These are phyloP conservation scores for Cyphomyrmex costatus DNA, from an alignment of 1,140 invertebrate species.

Conservation along the genomic window DNA sequence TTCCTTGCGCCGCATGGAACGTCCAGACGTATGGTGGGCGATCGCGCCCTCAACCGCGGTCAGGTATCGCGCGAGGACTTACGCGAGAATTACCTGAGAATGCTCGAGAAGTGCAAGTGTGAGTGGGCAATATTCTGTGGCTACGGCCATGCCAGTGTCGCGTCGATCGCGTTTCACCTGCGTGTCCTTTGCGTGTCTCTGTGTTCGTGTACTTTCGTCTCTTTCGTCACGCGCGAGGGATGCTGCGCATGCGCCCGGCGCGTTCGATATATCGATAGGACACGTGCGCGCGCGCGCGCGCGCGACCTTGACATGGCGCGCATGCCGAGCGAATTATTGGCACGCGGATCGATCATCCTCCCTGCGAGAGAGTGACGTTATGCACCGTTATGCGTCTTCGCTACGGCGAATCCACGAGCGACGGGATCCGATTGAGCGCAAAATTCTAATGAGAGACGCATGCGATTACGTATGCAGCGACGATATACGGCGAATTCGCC, in stretches of 20 bases:
- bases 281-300: constrained; percentile 16
- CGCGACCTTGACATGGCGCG: constrained; percentile 65
- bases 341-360: neutral
- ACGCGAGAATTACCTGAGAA: constrained; percentile 81
- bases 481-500: neutral
- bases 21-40: constrained; percentile 23
- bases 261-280: constrained; percentile 63
- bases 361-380: neutral
- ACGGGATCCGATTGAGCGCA: neutral
- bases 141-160: constrained; percentile 55
- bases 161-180: neutral
- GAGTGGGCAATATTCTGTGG: constrained; percentile 72
- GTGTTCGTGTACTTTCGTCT: neutral
- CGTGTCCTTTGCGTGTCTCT: neutral
- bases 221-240: too few species aligned
- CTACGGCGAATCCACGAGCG: too few species aligned
- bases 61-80: constrained; percentile 79
- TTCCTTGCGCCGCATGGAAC: neutral
- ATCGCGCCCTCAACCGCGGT: constrained; percentile 59
- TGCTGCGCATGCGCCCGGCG: neutral
- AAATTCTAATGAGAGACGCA: neutral
- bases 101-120: constrained; percentile 84
- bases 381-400: neutral
- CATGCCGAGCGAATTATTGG: constrained; percentile 21
- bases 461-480: constrained; percentile 1